A percentile compares a stretch with the other conserved stretches of the same genome.
Evolutionary conservation across 2,888 invertebrate genomes (phyloP).

Genomic region (Eupithecia centaureata): DNA sequence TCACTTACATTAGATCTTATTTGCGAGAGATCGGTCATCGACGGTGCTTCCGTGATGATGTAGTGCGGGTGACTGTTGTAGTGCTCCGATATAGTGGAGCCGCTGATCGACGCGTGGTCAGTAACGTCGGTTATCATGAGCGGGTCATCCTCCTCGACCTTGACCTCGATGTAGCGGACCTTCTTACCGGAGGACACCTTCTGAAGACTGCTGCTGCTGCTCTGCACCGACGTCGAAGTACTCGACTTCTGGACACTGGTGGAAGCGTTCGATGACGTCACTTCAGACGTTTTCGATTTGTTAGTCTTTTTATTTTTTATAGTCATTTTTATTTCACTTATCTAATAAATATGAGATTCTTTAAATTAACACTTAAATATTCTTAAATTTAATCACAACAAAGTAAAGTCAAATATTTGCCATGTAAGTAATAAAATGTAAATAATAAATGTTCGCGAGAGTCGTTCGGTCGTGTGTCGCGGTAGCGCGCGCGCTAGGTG

Average conservation of each 20-base stretch:
- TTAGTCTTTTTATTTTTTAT: conserved; percentile 84
- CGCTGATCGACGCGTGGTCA: conserved; percentile 76
- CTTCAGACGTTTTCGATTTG: conserved; percentile 73
- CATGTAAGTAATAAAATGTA: conserved; percentile 62
- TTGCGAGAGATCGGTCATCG: conserved; percentile 77
- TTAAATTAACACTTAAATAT: conserved; percentile 67
- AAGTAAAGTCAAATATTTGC: conserved; percentile 70
- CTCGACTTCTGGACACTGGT: conserved; percentile 78
- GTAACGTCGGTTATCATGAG: conserved; percentile 81
- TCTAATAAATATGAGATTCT: conserved; percentile 67
- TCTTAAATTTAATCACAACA: conserved; percentile 61
- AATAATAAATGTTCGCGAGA: conserved; percentile 70
- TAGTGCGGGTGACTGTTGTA: conserved; percentile 82
- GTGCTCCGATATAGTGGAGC: conserved; percentile 78
- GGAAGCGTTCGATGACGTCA: conserved; percentile 72
- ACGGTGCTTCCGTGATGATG: conserved; percentile 81
- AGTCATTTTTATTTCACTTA: conserved; percentile 78
- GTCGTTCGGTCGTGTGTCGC: conserved; percentile 80
- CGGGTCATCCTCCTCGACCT: conserved; percentile 82
- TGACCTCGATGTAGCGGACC: conserved; percentile 80
- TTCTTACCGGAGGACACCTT: conserved; percentile 80
- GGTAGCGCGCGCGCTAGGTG: conserved; percentile 75
- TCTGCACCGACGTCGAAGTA: conserved; percentile 71
- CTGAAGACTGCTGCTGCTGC: conserved; percentile 73
- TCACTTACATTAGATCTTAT: conserved; percentile 71